These are phyloP conservation scores for Gymnocheta viridis DNA, from an alignment of 2,888 invertebrate species.

Conservation along the genomic window DNA sequence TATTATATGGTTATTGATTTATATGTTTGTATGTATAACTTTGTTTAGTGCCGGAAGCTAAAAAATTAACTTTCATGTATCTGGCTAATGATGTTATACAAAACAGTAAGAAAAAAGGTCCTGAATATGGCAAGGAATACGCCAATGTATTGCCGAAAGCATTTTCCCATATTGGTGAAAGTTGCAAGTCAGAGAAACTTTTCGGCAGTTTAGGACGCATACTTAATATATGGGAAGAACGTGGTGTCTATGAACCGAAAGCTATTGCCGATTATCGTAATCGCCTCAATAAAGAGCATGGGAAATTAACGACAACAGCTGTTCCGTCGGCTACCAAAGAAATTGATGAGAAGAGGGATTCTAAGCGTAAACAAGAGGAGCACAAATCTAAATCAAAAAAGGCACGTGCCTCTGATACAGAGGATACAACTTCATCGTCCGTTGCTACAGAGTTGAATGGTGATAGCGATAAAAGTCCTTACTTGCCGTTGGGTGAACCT, in stretches of 20 bases:
- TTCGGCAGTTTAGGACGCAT: conserved; percentile 90
- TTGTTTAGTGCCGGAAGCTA: conserved; percentile 88
- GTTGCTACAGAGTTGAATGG: conserved; percentile 80
- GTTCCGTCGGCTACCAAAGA: conserved; percentile 35
- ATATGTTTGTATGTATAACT: background rate
- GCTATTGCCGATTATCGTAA: conserved; percentile 91
- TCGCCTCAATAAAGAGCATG: conserved; percentile 73
- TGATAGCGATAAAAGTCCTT: conserved; percentile 90
- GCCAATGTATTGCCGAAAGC: conserved; percentile 90
- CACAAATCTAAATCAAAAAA: conserved; percentile 74
- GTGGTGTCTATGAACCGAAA: conserved; percentile 92
- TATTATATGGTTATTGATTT: background rate
- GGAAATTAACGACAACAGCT: background rate
- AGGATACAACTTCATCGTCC: conserved; percentile 47
- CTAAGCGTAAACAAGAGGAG: conserved; percentile 79
- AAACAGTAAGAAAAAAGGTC: conserved; percentile 98
- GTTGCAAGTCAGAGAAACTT: conserved; percentile 90
- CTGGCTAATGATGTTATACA: conserved; percentile 99
- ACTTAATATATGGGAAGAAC: conserved; percentile 95
- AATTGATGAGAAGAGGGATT: conserved; percentile 52
- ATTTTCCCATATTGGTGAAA: conserved; percentile 91
- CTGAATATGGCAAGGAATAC: conserved; percentile 96
- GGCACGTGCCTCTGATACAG: conserved; percentile 79
- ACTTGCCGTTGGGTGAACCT: conserved; percentile 90
- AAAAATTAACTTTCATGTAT: conserved; percentile 97